Evolutionary conservation across 2,888 invertebrate species (phyloP).

Genomic region (Eristalis intricaria): DNA sequence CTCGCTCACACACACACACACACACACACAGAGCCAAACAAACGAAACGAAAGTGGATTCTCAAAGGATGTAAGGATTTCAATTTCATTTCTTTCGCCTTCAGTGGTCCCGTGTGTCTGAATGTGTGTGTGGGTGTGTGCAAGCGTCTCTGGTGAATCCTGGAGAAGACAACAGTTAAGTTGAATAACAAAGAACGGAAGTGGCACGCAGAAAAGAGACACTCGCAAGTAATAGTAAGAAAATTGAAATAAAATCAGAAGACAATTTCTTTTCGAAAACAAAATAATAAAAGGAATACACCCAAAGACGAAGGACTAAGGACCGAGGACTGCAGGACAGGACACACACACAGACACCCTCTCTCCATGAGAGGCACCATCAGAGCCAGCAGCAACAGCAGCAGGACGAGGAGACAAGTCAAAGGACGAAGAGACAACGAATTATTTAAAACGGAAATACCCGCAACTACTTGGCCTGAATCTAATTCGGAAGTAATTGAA

Average conservation of each 20-base stretch:
- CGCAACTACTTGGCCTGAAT: constrained; percentile 71
- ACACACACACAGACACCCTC: neutral
- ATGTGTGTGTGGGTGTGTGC: neutral
- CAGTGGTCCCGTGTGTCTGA: neutral
- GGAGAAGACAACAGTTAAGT: constrained; percentile 43
- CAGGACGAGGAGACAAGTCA: neutral
- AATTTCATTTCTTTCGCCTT: constrained; percentile 58
- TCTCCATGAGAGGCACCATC: neutral
- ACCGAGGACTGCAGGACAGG: constrained; percentile 8
- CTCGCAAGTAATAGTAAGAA: constrained; percentile 42
- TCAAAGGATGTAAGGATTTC: constrained; percentile 70
- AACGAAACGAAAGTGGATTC: constrained; percentile 61
- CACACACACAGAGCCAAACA: neutral
- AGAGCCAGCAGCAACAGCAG: constrained; percentile 4
- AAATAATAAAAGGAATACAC: neutral
- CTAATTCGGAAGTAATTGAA: constrained; percentile 69
- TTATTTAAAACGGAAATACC: constrained; percentile 71
- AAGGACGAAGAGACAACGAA: constrained; percentile 30
- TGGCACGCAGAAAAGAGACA: constrained; percentile 56
- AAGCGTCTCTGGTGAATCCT: neutral
- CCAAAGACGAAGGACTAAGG: constrained; percentile 9
- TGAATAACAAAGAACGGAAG: constrained; percentile 44
- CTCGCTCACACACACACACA: no score
- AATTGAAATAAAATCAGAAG: constrained; percentile 50
- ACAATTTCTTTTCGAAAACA: neutral